These are phyloP conservation scores for Poliocrania exsul DNA, from an alignment of 2,797 vertebrate species.

Conservation along the genomic window DNA sequence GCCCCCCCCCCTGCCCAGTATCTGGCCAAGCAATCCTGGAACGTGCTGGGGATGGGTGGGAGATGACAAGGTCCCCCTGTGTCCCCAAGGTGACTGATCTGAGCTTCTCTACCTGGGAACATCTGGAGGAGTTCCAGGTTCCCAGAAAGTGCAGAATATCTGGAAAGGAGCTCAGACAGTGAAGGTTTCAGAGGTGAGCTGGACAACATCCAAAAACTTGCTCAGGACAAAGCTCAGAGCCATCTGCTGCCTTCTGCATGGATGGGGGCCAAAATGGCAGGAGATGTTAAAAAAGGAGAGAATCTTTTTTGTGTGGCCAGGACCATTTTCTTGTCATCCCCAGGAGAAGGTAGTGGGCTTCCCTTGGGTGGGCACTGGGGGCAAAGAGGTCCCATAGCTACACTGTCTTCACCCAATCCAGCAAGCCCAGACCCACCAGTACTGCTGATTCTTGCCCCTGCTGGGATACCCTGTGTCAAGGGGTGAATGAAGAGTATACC, in stretches of 20 bases:
- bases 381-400: rapidly evolving
- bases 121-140: background rate
- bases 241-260: background rate
- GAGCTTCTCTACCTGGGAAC: background rate
- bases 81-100: background rate
- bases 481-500: background rate
- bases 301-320: background rate
- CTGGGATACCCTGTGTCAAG: background rate
- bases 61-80: background rate
- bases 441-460: background rate
- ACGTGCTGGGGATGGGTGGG: rapidly evolving
- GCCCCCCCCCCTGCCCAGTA: background rate
- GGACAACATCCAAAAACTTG: background rate
- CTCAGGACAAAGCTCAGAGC: slow-evolving; percentile 3
- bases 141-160: background rate
- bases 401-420: rapidly evolving
- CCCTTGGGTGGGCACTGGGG: rapidly evolving
- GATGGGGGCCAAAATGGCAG: background rate
- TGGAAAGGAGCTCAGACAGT: background rate
- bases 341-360: background rate
- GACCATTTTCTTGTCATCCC: background rate
- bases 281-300: background rate
- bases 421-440: rapidly evolving
- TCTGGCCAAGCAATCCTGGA: background rate
- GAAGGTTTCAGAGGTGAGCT: background rate